Conservation (phyloP, 2,888 invertebrate species). For the Teleogryllus oceanicus region DNA sequence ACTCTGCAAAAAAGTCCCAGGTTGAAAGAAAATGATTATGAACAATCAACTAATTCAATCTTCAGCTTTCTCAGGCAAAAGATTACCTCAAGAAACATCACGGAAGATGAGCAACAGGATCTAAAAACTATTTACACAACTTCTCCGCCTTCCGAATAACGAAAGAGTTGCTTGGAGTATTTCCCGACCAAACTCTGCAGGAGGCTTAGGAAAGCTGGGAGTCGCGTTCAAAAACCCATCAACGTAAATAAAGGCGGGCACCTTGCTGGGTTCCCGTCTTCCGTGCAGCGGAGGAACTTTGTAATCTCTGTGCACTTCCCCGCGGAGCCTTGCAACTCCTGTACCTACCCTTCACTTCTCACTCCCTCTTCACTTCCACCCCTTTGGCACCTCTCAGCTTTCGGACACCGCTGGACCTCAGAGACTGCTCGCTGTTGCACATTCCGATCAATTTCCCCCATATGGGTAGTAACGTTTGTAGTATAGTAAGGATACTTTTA, state of each 20-base stretch:
- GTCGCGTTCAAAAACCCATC: slow-evolving; percentile 4
- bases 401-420: too few relatives aligned
- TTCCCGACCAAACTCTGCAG: neutral
- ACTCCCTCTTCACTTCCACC: neutral
- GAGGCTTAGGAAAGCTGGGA: neutral
- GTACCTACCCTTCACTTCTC: neutral
- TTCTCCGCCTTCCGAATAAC: neutral
- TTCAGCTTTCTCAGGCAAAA: too few relatives aligned
- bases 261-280: neutral
- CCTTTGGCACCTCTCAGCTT: too few relatives aligned
- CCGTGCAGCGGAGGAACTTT: neutral
- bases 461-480: too few relatives aligned
- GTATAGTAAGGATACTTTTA: too few relatives aligned
- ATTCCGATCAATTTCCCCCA: too few relatives aligned
- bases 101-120: neutral
- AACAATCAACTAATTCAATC: too few relatives aligned
- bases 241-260: neutral
- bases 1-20: too few relatives aligned
- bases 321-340: neutral
- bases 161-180: neutral
- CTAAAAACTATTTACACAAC: neutral
- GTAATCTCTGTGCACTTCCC: neutral
- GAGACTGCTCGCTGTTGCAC: too few relatives aligned
- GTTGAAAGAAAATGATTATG: too few relatives aligned
- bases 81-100: too few relatives aligned